Conservation (phyloP, 2,888 invertebrate species). For the Entomobrya proxima region DNA sequence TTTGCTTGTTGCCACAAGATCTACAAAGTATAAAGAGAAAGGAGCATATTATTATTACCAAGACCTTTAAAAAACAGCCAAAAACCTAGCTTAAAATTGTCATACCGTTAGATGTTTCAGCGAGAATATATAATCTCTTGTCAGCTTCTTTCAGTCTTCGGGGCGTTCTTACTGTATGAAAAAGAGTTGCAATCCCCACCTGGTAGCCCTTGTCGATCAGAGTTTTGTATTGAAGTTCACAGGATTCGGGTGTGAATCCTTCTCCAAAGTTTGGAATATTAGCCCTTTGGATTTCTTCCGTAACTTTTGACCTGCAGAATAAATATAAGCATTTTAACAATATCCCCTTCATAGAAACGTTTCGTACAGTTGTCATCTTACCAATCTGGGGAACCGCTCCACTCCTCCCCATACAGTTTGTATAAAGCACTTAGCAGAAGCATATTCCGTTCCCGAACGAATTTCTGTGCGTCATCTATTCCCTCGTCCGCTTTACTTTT, state of each 20-base stretch:
- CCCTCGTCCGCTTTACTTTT: neutral
- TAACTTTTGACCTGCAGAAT: constrained; percentile 17
- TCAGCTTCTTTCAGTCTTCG: constrained; percentile 12
- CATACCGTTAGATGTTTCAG: constrained; percentile 15
- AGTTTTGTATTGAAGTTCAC: constrained; percentile 14
- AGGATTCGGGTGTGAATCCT: constrained; percentile 16
- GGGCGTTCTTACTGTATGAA: neutral
- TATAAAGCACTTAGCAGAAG: constrained; percentile 38
- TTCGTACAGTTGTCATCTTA: neutral
- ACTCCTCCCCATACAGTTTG: constrained; percentile 52
- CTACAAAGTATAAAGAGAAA: neutral
- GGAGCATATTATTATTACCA: neutral
- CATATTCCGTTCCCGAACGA: constrained; percentile 39
- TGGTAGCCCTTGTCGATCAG: constrained; percentile 41
- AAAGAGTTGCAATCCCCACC: neutral
- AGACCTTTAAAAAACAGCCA: neutral
- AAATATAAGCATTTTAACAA: neutral
- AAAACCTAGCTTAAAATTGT: neutral
- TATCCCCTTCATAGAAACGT: neutral
- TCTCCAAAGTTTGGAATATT: constrained; percentile 29
- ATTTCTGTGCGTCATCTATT: neutral
- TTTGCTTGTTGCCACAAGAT: constrained; percentile 1
- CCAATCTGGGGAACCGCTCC: constrained; percentile 38
- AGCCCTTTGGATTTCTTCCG: neutral
- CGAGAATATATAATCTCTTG: constrained; percentile 41